Base-by-base conservation (phyloP, 2,888 invertebrate species). In the Silvanus unidentatus region DNA sequence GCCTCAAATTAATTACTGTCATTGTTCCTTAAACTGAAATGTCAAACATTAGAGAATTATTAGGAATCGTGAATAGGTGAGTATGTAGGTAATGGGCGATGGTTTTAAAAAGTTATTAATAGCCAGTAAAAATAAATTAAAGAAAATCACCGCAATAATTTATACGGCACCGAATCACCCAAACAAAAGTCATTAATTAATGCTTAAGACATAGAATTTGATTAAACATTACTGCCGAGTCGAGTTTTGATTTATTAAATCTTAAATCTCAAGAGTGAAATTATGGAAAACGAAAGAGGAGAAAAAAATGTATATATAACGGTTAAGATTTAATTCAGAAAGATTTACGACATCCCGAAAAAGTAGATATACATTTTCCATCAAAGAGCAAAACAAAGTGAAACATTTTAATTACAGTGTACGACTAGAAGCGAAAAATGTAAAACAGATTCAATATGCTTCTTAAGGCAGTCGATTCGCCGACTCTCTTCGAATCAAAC, bases 251-350 rank as follows among this genome's bases (percentile, higher is more conserved):
- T 58, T 58, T 58, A 57, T 54, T 49, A 43, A 50, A 49, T 42
- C 45, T 48, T 45, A 52, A 45, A 49, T 49, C 49, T 52, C 53
- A 35, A 35, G 48, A 53, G 56, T 47, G 48, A 54, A 54, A 54
- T 59, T 56, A 56, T 52, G 43, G 22, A 22, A 22, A 22, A 22
- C 4, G 22, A 22, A 45, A 44, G 42, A 42, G 50, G 50, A 42
- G 44, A 54, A 57, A 56, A 59, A 59, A 57, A n/a, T n/a, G n/a
- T n/a, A n/a, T 59, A 50, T 52, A 54, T 56, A 59, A 57, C 54
- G 52, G 54, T 43, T 49, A 5, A 51, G 54, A 57, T 59, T 22
- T 59, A 59, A 59, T 50, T 54, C 52, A 45, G 47, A 22, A 53
- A 56, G 56, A 56, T 56, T 57, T 57, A 59, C 53, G 52, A 32